Conservation (phyloP, 2,113 vertebrate species). For the Cephalopholis sonnerati region DNA sequence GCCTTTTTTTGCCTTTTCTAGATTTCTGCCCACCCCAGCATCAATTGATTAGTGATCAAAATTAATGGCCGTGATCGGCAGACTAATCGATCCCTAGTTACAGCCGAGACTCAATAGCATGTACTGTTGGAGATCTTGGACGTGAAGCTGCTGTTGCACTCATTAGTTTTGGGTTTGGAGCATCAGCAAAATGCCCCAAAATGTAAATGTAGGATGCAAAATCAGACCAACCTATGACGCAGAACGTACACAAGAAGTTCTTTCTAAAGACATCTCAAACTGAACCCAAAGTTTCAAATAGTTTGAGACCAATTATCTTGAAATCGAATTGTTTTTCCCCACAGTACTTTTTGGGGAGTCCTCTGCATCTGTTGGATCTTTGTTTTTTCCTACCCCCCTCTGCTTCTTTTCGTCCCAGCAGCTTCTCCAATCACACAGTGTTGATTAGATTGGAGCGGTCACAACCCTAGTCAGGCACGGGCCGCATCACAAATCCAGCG, state of each 20-base stretch:
- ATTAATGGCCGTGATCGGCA: not conserved
- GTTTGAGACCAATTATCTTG: conserved; percentile 24
- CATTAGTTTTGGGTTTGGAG: not conserved
- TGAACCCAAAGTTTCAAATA: conserved; percentile 24
- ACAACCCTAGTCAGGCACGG: conserved; percentile 46
- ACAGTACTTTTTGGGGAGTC: conserved; percentile 1
- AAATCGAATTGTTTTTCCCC: conserved; percentile 16
- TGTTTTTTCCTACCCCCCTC: not conserved
- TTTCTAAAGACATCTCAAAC: conserved; percentile 10
- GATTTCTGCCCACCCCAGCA: too few species aligned
- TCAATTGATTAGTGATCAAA: not conserved
- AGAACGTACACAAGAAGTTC: not conserved
- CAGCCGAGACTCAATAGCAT: not conserved
- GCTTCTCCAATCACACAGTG: conserved; percentile 64
- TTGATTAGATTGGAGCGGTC: conserved; percentile 71
- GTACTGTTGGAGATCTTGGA: not conserved
- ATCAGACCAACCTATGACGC: conserved; percentile 4
- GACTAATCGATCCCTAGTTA: not conserved
- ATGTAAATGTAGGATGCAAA: not conserved
- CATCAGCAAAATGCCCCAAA: conserved; percentile 5
- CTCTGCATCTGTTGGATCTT: conserved; percentile 41
- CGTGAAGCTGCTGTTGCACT: not conserved
- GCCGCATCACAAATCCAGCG: conserved; percentile 51
- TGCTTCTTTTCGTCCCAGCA: conserved; percentile 23
- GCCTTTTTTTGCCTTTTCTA: too few species aligned